Evolutionary conservation across 2,797 vertebrate genomes (phyloP).

Genomic region (Astyanax mexicanus): DNA sequence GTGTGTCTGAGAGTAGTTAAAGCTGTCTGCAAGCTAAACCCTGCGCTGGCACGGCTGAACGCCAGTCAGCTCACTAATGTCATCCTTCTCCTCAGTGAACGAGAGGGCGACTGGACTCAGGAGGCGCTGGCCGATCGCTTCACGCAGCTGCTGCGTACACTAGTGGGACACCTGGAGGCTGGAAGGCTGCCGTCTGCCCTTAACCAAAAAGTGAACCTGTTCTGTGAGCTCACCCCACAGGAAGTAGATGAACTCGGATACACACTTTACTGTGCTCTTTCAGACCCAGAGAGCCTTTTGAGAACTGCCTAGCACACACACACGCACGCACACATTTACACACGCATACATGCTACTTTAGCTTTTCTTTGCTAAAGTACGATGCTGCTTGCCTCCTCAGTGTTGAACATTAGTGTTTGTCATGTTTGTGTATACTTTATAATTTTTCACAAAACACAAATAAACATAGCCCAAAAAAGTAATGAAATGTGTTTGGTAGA

Average conservation of each 20-base stretch:
- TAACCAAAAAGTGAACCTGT: constrained; percentile 90
- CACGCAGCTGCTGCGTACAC: constrained; percentile 85
- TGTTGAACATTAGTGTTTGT: not conserved
- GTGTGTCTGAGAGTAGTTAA: constrained; percentile 94
- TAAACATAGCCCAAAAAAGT: too few relatives aligned
- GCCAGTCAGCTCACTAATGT: constrained; percentile 94
- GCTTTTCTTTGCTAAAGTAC: not conserved
- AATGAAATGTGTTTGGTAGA: too few relatives aligned
- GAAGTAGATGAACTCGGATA: constrained; percentile 98
- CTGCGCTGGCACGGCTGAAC: constrained; percentile 85
- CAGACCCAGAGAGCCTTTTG: constrained; percentile 91
- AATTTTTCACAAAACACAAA: too few relatives aligned
- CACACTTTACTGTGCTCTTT: constrained; percentile 94
- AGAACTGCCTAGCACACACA: constrained; percentile 71
- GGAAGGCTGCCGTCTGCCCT: constrained; percentile 90
- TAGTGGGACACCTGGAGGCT: constrained; percentile 91
- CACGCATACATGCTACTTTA: not conserved
- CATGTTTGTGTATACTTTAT: not conserved
- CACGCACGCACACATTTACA: constrained; percentile 10
- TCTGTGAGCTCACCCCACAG: constrained; percentile 91
- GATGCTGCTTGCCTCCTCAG: constrained; percentile 7
- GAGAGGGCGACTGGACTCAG: constrained; percentile 89
- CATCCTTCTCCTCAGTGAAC: constrained; percentile 88
- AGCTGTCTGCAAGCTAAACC: constrained; percentile 91
- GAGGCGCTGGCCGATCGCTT: constrained; percentile 92